Conservation (phyloP, 2,888 invertebrate genomes). For the Dorcus parallelipipedus region DNA sequence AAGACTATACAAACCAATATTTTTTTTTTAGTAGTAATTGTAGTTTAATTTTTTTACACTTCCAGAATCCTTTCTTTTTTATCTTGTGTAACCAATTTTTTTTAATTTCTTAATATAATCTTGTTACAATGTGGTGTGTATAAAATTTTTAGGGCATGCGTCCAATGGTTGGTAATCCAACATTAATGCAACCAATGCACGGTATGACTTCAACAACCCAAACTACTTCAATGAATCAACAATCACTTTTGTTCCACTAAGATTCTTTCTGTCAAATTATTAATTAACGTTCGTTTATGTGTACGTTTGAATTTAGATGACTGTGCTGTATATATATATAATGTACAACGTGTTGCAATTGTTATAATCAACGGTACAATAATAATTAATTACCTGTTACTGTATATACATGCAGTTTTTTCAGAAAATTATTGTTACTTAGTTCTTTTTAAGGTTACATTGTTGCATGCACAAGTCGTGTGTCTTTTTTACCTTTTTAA, state of each 20-base stretch:
- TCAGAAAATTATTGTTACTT: slow-evolving; percentile 18
- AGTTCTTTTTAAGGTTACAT: neutral
- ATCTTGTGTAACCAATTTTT: too few relatives aligned
- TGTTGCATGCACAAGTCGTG: slow-evolving; percentile 8
- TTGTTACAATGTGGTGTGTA: too few relatives aligned
- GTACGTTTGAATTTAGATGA: slow-evolving; percentile 14
- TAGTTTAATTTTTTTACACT: too few relatives aligned
- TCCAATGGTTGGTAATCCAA: slow-evolving; percentile 36
- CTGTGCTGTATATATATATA: slow-evolving; percentile 32
- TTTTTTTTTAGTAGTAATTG: too few relatives aligned
- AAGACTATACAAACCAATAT: too few relatives aligned
- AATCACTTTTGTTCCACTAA: slow-evolving; percentile 44
- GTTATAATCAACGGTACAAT: slow-evolving; percentile 37
- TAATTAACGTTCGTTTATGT: slow-evolving; percentile 9
- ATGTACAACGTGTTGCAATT: slow-evolving; percentile 26
- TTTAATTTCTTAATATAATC: too few relatives aligned
- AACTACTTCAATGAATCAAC: slow-evolving; percentile 40
- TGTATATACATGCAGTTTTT: slow-evolving; percentile 32
- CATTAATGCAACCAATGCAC: slow-evolving; percentile 39
- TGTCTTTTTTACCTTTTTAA: slow-evolving; percentile 8
- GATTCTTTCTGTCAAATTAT: slow-evolving; percentile 9
- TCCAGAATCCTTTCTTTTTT: too few relatives aligned
- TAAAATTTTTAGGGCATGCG: slow-evolving; percentile 40
- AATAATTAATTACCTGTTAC: slow-evolving; percentile 20
- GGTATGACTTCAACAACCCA: slow-evolving; percentile 37